Evolutionary conservation across 2,888 invertebrate genomes (phyloP).

Genomic region (Zonitis immaculata): DNA sequence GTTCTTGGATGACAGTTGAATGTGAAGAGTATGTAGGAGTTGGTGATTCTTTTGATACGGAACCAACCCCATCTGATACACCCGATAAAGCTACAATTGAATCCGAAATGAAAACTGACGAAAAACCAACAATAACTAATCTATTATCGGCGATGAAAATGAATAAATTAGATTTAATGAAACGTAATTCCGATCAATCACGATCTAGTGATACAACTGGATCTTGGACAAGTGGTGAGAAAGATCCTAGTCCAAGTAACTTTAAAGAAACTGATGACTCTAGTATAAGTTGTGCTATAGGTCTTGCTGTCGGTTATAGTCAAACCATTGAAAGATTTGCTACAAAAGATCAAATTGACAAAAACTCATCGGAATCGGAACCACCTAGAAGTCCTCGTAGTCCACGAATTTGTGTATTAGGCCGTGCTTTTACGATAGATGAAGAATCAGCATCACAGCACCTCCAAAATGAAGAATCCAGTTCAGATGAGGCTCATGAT

Average conservation of each 20-base stretch:
- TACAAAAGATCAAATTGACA: constrained; percentile 57
- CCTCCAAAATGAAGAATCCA: constrained; percentile 30
- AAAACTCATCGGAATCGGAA: constrained; percentile 39
- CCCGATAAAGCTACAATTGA: constrained; percentile 34
- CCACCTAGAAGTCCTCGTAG: constrained; percentile 44
- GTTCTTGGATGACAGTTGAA: constrained; percentile 64
- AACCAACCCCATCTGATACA: constrained; percentile 39
- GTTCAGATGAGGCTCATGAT: constrained; percentile 42
- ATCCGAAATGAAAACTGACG: constrained; percentile 20
- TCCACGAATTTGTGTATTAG: constrained; percentile 45
- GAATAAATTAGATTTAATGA: constrained; percentile 53
- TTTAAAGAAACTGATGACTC: constrained; percentile 65
- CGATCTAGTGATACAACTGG: constrained; percentile 70
- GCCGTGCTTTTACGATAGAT: constrained; percentile 48
- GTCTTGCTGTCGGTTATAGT: constrained; percentile 72
- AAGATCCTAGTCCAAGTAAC: constrained; percentile 59
- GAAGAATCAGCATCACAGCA: constrained; percentile 41
- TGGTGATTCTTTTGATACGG: constrained; percentile 59
- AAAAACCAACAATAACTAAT: constrained; percentile 23
- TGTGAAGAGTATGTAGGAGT: constrained; percentile 63
- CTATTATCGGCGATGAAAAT: constrained; percentile 50
- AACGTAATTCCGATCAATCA: constrained; percentile 69
- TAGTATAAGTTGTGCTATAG: constrained; percentile 74
- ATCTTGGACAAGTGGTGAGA: constrained; percentile 77
- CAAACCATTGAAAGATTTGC: constrained; percentile 66